Percentiles rank a stretch among this genome's conserved stretches.
These are phyloP conservation scores for Choristoneura rosaceana DNA, from an alignment of 2,888 invertebrate species.

Conservation along the genomic window DNA sequence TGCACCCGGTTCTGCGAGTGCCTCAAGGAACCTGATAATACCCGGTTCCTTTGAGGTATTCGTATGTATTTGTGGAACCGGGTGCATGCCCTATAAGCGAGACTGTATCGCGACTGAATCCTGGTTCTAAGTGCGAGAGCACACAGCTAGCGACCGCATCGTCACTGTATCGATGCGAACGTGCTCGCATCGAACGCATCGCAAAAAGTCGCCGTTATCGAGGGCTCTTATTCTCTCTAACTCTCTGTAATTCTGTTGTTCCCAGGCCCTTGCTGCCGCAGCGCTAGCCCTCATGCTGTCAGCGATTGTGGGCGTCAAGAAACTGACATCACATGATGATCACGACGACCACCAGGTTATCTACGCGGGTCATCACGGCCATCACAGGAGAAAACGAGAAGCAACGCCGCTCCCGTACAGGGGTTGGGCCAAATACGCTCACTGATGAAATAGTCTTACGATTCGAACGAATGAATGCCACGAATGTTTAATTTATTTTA, in stretches of 20 bases:
- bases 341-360: conserved; percentile 86
- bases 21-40: too few relatives aligned
- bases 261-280: conserved; percentile 87
- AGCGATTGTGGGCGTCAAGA: conserved; percentile 90
- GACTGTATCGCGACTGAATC: too few relatives aligned
- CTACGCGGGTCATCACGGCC: conserved; percentile 86
- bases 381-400: conserved; percentile 82
- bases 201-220: too few relatives aligned
- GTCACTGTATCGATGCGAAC: too few relatives aligned
- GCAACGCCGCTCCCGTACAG: conserved; percentile 79
- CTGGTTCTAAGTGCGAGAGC: too few relatives aligned
- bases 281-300: conserved; percentile 91
- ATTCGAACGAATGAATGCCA: conserved; percentile 40
- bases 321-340: conserved; percentile 86
- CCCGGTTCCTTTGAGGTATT: too few relatives aligned
- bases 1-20: too few relatives aligned
- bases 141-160: too few relatives aligned
- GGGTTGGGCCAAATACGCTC: conserved; percentile 75
- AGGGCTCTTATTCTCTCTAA: too few relatives aligned
- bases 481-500: conserved; percentile 30
- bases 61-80: too few relatives aligned
- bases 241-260: background rate
- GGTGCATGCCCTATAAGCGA: too few relatives aligned
- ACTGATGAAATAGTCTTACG: conserved; percentile 37
- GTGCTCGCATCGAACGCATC: too few relatives aligned